Evolutionary conservation across 2,888 invertebrate species (phyloP).

Genomic region (Cantharis rufa): DNA sequence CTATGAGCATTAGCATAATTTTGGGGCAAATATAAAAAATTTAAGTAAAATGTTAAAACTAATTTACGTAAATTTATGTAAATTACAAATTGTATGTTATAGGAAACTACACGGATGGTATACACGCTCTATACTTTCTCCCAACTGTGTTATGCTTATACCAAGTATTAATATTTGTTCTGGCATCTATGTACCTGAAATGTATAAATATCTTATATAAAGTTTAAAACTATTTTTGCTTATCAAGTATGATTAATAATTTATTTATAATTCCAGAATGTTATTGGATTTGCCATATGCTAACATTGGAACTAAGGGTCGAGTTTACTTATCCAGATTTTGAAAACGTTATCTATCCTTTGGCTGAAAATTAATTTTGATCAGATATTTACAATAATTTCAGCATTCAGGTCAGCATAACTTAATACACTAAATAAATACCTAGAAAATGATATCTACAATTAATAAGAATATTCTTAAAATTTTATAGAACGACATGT

Average conservation of each 20-base stretch:
- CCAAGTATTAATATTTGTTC: background rate
- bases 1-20: background rate
- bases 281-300: background rate
- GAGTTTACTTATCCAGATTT: too few relatives aligned
- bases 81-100: background rate
- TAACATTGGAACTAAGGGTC: background rate
- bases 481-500: too few relatives aligned
- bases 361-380: too few relatives aligned
- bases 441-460: too few relatives aligned
- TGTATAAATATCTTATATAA: background rate
- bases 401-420: too few relatives aligned
- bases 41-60: background rate
- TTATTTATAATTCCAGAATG: background rate
- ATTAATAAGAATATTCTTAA: too few relatives aligned
- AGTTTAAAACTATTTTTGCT: background rate
- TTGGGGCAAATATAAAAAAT: background rate
- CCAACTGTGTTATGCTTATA: background rate
- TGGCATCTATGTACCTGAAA: too few relatives aligned
- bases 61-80: background rate
- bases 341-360: too few relatives aligned
- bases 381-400: too few relatives aligned
- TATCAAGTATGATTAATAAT: background rate
- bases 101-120: background rate
- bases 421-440: too few relatives aligned
- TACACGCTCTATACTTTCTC: background rate